Evolutionary conservation across 1,140 invertebrate genomes (phyloP), one percentile per base, ranked within the genome.

Genomic region (Listronotus oregonensis): DNA sequence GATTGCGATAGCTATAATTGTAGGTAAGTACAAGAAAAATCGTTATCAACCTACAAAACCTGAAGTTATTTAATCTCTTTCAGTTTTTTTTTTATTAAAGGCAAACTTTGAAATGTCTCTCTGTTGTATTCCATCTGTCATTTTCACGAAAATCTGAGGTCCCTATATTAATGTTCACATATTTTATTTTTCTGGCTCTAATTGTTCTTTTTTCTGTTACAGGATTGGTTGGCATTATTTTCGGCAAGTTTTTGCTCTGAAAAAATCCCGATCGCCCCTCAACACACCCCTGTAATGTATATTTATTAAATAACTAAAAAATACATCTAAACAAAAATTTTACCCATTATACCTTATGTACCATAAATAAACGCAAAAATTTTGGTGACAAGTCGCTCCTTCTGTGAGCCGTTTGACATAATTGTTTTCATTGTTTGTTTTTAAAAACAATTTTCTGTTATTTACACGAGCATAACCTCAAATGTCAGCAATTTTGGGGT

Each of bases 191-290:
- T 27, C 21, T 27, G 21, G 21, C 21, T 27, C 5, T 39, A 11
- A 62, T 73, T 64, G 52, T 64, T 42, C 40, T 71, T 47, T 40
- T 54, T 60, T 66, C 34, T 61, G 21, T 60, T 60, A 46, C 64
- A 66, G 64, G 72, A 59, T 59, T 77, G 51, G 44, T 76, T 58
- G 75, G 75, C 49, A 69, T 76, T 27, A 55, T 77, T 67, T 66
- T 77, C 39, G 75, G 75, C 59, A 77, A 77, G 59, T 76, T 75
- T 59, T 68, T 73, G 70, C 75, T 77, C 69, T 77, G 75, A 77
- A 71, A 74, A 61, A 52, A 49, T 40, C 51, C 49, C 59, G 32
- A n/a, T 44, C 40, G 27, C 39, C 64, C 42, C 50, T 40, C 58
- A 32, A 63, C 55, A 66, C 67, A 66, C 64, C 62, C 68, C 62